These are phyloP conservation scores for Erebia epiphron DNA, from an alignment of 2,888 invertebrate species.

Conservation along the genomic window DNA sequence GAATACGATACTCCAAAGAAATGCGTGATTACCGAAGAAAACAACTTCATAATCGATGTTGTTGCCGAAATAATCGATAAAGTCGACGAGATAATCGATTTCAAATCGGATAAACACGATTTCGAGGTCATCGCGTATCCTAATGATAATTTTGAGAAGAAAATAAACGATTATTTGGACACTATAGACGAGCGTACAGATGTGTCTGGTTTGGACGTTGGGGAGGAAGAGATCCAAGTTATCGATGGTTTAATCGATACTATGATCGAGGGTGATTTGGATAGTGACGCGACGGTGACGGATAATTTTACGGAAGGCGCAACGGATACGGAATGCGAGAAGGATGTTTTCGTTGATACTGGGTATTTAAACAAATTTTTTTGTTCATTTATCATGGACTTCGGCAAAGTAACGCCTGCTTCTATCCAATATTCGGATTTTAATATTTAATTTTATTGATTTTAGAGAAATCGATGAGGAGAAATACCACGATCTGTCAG, in stretches of 20 bases:
- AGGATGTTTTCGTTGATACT: slow-evolving; percentile 44
- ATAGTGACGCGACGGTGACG: slow-evolving; percentile 53
- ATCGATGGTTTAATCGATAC: slow-evolving; percentile 48
- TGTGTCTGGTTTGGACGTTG: slow-evolving; percentile 42
- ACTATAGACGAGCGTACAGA: slow-evolving; percentile 61
- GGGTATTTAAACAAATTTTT: no score
- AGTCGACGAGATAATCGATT: slow-evolving; percentile 51
- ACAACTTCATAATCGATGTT: slow-evolving; percentile 50
- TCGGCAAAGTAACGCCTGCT: no score
- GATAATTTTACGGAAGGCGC: slow-evolving; percentile 47
- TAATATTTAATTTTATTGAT: not conserved
- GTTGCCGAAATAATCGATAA: slow-evolving; percentile 61
- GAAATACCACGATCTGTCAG: not conserved
- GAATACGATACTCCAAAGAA: slow-evolving; percentile 46
- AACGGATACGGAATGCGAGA: slow-evolving; percentile 27
- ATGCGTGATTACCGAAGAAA: slow-evolving; percentile 40
- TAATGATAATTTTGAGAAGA: slow-evolving; percentile 41
- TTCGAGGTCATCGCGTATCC: slow-evolving; percentile 64
- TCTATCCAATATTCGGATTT: no score
- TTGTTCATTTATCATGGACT: no score
- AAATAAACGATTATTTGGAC: slow-evolving; percentile 56
- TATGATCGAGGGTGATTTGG: slow-evolving; percentile 45
- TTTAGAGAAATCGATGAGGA: slow-evolving; percentile 12
- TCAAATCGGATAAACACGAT: slow-evolving; percentile 46
- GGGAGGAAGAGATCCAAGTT: slow-evolving; percentile 49